These are phyloP conservation scores for Peromyscus melanophrys DNA, from an alignment of 2,797 vertebrate genomes.

Conservation along the genomic window DNA sequence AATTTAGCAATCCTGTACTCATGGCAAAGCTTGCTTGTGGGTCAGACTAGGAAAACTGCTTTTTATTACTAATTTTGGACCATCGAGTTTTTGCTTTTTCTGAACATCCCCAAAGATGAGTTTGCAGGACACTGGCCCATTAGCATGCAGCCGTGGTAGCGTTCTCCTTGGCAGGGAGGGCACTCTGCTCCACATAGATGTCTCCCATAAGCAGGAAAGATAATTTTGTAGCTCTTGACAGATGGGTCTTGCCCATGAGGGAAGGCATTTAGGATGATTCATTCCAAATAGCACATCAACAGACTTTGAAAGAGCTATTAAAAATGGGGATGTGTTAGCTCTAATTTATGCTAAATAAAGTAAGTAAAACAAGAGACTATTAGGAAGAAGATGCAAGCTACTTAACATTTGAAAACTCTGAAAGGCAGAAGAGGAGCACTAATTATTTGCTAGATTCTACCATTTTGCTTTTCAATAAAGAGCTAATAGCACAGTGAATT, in stretches of 20 bases:
- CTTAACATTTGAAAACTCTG: slow-evolving; percentile 66
- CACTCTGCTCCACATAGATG: slow-evolving; percentile 34
- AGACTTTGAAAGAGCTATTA: slow-evolving; percentile 78
- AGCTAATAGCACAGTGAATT: not conserved
- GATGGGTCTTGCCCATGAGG: slow-evolving; percentile 79
- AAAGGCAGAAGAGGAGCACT: slow-evolving; percentile 52
- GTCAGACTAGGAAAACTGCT: slow-evolving; percentile 10
- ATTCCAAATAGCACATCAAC: slow-evolving; percentile 75
- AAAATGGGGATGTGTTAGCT: slow-evolving; percentile 67
- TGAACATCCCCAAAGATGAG: slow-evolving; percentile 4
- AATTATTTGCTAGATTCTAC: slow-evolving; percentile 49
- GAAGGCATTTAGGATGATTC: slow-evolving; percentile 77
- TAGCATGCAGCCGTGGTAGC: not conserved
- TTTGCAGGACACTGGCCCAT: not conserved
- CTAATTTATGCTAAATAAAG: slow-evolving; percentile 77
- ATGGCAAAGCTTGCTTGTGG: slow-evolving; percentile 60
- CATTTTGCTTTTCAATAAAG: slow-evolving; percentile 63
- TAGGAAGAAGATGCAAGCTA: slow-evolving; percentile 47
- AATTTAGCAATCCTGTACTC: slow-evolving; percentile 25
- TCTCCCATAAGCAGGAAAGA: slow-evolving; percentile 75
- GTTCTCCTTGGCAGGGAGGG: slow-evolving; percentile 25
- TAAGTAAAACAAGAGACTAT: slow-evolving; percentile 75
- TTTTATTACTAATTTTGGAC: slow-evolving; percentile 49
- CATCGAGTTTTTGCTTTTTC: slow-evolving; percentile 4
- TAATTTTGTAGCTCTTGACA: slow-evolving; percentile 65